phyloP scores from a whole-genome alignment of 1,140 invertebrate genomes.

The Artemia franciscana region DNA sequence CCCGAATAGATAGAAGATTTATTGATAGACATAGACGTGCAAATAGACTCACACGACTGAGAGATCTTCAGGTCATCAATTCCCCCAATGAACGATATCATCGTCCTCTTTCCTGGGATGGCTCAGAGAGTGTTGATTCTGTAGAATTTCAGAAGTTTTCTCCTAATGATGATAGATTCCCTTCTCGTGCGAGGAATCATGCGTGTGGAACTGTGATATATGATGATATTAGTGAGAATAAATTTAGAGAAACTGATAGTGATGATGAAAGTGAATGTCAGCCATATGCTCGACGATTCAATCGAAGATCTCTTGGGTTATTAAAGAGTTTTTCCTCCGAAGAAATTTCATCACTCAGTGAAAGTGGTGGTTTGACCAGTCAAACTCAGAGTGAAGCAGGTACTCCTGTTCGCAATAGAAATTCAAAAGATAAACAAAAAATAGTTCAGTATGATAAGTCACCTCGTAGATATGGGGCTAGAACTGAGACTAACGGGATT shows the following conservation, averaged over 20 bases:
- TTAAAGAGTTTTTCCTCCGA: neutral
- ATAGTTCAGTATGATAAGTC: constrained; percentile 79
- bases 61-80: neutral
- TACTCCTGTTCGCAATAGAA: neutral
- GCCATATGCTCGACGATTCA: neutral
- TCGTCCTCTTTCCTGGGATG: neutral
- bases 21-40: neutral
- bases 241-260: neutral
- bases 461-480: constrained; percentile 54
- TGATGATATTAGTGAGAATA: neutral
- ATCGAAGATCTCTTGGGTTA: neutral
- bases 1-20: neutral
- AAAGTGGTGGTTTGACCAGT: neutral
- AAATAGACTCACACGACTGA: neutral
- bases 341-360: neutral
- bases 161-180: neutral
- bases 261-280: neutral
- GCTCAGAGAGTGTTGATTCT: neutral
- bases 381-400: neutral
- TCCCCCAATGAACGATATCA: neutral
- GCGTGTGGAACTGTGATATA: neutral
- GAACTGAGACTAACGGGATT: constrained; percentile 16
- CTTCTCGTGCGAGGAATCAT: neutral
- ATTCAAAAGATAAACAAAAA: neutral
- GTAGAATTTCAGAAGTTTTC: neutral